Conservation (phyloP, 37 sponge, comb jelly and placozoan genomes). For the Agelas oroides region DNA sequence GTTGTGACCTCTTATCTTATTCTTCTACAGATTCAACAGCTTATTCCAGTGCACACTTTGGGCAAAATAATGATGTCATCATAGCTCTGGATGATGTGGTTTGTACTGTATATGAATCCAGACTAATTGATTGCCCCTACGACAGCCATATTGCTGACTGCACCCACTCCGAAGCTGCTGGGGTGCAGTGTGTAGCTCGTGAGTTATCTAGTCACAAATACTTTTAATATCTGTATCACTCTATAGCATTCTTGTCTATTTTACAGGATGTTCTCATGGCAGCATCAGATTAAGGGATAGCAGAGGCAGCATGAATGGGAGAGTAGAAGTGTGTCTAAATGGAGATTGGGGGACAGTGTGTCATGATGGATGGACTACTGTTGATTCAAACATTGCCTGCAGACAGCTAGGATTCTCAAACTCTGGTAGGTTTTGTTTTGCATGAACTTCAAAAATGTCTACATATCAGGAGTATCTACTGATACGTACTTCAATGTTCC, state of each 20-base stretch:
- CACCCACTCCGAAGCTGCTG: too few relatives aligned
- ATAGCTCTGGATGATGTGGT: not conserved
- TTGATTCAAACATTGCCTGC: not conserved
- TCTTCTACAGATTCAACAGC: too few relatives aligned
- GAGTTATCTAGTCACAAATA: too few relatives aligned
- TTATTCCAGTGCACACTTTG: too few relatives aligned
- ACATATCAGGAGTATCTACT: too few relatives aligned
- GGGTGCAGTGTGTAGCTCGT: not conserved
- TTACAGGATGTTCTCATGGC: conserved; percentile 18
- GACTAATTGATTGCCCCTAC: not conserved
- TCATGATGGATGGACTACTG: conserved; percentile 3
- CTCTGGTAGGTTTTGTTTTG: too few relatives aligned
- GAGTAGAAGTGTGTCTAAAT: not conserved
- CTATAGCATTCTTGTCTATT: too few relatives aligned
- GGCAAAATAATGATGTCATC: not conserved
- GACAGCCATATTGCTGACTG: too few relatives aligned
- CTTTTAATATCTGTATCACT: too few relatives aligned
- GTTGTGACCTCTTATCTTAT: too few relatives aligned
- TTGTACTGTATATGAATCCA: not conserved
- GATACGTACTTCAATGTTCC: too few relatives aligned
- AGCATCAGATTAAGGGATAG: not conserved
- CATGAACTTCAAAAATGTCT: too few relatives aligned
- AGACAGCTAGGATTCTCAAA: not conserved
- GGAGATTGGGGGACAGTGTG: conserved; percentile 1
- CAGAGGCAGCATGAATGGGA: not conserved